A percentile compares a stretch with the other conserved stretches of the same genome.
Conservation (phyloP, 2,797 vertebrate species). For the Neosilurus mollespiculum region DNA sequence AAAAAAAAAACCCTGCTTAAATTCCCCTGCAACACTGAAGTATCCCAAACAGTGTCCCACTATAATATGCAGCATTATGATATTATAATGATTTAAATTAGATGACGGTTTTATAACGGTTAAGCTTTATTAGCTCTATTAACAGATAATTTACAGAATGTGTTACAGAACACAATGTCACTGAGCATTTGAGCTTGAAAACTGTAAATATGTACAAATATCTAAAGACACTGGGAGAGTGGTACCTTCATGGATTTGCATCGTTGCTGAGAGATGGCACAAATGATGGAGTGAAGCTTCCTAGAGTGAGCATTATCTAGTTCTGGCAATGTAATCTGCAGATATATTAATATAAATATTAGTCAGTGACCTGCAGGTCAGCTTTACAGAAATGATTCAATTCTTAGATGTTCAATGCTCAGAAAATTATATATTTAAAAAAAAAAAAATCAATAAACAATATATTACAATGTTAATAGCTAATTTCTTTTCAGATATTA, state of each 20-base stretch:
- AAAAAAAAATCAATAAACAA: neutral
- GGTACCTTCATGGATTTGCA: constrained; percentile 91
- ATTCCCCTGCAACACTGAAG: neutral
- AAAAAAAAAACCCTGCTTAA: constrained; percentile 20
- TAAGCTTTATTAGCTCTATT: neutral
- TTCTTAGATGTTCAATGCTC: neutral
- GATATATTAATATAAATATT: constrained; percentile 27
- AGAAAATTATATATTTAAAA: neutral
- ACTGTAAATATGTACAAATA: neutral
- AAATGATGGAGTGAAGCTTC: constrained; percentile 79
- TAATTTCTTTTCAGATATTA: neutral
- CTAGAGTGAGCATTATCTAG: constrained; percentile 84
- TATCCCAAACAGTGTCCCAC: neutral
- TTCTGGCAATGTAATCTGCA: constrained; percentile 81
- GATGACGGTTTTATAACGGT: neutral
- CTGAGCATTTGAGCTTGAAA: neutral
- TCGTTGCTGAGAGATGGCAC: constrained; percentile 75
- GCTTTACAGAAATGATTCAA: neutral
- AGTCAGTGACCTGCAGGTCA: constrained; percentile 20
- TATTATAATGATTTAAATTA: neutral
- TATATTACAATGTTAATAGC: neutral
- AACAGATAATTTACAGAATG: neutral
- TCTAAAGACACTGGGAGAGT: neutral
- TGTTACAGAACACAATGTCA: neutral
- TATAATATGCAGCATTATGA: neutral